Conservation (phyloP, 2,888 invertebrate species). For the Nezara viridula region DNA sequence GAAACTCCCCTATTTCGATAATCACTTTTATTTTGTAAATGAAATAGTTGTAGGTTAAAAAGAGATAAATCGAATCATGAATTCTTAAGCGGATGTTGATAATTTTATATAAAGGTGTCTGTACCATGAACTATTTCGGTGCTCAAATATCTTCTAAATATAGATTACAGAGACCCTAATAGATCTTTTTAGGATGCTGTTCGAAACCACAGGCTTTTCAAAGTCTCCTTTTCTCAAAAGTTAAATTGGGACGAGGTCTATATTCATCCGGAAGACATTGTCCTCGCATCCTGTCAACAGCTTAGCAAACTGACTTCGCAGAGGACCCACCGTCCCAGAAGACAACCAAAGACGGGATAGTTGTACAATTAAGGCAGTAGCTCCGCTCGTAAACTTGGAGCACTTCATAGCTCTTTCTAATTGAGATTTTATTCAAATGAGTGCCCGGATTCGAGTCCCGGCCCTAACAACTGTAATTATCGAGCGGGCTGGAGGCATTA, state of each 20-base stretch:
- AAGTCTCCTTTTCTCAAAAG: neutral
- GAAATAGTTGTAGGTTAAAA: too few species aligned
- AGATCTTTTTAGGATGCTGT: too few species aligned
- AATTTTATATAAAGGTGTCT: too few species aligned
- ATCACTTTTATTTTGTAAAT: too few species aligned
- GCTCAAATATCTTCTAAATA: too few species aligned
- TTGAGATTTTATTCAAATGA: slow-evolving; percentile 46
- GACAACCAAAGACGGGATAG: neutral
- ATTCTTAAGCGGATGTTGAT: too few species aligned
- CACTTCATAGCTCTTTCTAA: slow-evolving; percentile 22
- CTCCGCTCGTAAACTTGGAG: slow-evolving; percentile 13
- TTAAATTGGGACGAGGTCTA: neutral
- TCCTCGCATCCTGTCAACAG: slow-evolving; percentile 26
- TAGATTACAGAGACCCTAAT: too few species aligned
- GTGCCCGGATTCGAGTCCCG: slow-evolving; percentile 9
- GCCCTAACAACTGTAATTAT: slow-evolving; percentile 18
- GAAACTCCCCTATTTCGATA: too few species aligned
- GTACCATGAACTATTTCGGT: too few species aligned
- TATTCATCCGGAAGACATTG: neutral
- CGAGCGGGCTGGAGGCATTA: neutral
- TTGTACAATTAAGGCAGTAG: slow-evolving; percentile 6
- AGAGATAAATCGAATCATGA: too few species aligned
- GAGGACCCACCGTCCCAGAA: neutral
- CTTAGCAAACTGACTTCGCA: neutral
- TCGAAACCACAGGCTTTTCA: too few species aligned